A percentile compares a stretch with the other conserved stretches of the same genome.
Evolutionary conservation across 2,888 invertebrate species (phyloP).

Genomic region (Oxycera nigricornis): DNA sequence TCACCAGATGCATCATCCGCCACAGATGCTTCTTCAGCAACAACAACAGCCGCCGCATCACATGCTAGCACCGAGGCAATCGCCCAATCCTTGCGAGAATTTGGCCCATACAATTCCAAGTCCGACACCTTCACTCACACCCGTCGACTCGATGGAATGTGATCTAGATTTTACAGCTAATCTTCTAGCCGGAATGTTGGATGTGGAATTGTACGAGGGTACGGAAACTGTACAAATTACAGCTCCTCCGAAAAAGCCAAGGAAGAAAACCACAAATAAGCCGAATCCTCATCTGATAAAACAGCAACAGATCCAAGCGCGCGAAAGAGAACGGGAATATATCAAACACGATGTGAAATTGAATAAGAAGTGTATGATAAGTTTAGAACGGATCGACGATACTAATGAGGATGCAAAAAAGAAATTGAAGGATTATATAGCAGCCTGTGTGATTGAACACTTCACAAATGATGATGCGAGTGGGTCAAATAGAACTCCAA

Average conservation of each 20-base stretch:
- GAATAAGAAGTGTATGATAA: conserved; percentile 55
- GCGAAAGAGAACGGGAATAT: conserved; percentile 56
- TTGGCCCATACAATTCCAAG: neutral
- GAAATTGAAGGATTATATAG: conserved; percentile 21
- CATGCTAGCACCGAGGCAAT: neutral
- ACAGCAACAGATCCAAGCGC: conserved; percentile 54
- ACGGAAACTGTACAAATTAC: conserved; percentile 27
- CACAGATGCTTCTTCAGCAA: neutral
- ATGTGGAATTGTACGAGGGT: conserved; percentile 56
- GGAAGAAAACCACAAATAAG: conserved; percentile 59
- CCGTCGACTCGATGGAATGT: conserved; percentile 44
- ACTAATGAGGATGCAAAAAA: conserved; percentile 7
- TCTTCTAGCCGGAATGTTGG: conserved; percentile 58
- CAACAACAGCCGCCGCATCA: neutral
- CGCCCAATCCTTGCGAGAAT: neutral
- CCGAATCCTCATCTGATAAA: conserved; percentile 59
- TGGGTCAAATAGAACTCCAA: too few relatives aligned
- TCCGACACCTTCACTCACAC: neutral
- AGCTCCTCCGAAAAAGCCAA: conserved; percentile 55
- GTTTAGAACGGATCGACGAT: conserved; percentile 55
- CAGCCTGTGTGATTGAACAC: too few relatives aligned
- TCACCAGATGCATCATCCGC: neutral
- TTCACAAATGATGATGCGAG: too few relatives aligned
- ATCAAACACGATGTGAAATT: conserved; percentile 56
- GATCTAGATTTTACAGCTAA: conserved; percentile 53